A percentile compares a stretch with the other conserved stretches of the same genome.
These are phyloP conservation scores for Plusia festucae DNA, from an alignment of 2,888 invertebrate genomes.

Conservation along the genomic window DNA sequence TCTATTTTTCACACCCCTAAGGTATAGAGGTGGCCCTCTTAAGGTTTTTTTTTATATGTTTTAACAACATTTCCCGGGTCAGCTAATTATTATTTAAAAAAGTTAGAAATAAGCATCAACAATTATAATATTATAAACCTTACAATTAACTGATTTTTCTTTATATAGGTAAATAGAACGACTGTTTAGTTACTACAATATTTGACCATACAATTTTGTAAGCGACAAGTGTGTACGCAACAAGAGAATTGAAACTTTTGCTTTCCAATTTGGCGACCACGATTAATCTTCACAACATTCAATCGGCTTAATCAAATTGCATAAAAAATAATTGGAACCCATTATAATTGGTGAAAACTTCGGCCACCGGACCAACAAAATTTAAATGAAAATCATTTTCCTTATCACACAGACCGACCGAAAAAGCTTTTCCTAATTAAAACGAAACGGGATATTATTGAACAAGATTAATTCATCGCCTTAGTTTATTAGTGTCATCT, in stretches of 20 bases:
- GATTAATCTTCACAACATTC: conserved; percentile 14
- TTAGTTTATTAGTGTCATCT: neutral
- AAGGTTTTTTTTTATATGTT: too few relatives aligned
- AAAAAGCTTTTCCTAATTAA: conserved; percentile 35
- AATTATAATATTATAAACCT: too few relatives aligned
- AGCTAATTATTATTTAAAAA: too few relatives aligned
- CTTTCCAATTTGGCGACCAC: neutral
- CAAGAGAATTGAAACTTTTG: neutral
- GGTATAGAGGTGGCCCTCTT: too few relatives aligned
- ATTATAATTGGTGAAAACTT: conserved; percentile 42
- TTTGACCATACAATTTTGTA: too few relatives aligned
- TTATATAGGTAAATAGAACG: too few relatives aligned
- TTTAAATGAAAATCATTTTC: conserved; percentile 33
- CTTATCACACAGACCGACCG: conserved; percentile 21
- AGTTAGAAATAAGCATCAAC: too few relatives aligned
- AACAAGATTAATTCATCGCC: neutral
- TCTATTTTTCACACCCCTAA: too few relatives aligned
- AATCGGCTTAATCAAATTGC: conserved; percentile 40
- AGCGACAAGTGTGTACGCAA: too few relatives aligned
- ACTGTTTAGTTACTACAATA: too few relatives aligned
- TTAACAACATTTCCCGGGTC: too few relatives aligned
- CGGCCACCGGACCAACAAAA: conserved; percentile 19
- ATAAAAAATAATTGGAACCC: conserved; percentile 38
- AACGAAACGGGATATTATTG: conserved; percentile 43
- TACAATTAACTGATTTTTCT: too few relatives aligned